A percentile compares a stretch with the other conserved stretches of the same genome.
Evolutionary conservation across 2,888 invertebrate genomes (phyloP).

Genomic region (Lithodes maja): DNA sequence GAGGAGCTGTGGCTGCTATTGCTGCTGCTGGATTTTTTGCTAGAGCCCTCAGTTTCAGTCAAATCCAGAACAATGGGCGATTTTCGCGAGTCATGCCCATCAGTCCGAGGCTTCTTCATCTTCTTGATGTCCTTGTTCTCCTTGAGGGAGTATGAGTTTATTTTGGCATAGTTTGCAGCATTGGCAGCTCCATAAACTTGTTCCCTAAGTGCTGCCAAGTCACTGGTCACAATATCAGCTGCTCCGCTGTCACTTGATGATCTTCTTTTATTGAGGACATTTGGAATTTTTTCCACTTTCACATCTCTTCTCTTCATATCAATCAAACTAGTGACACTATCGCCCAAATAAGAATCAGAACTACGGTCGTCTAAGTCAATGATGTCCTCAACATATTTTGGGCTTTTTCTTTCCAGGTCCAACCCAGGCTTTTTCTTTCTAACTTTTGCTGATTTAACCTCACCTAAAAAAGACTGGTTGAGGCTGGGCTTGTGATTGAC

Average conservation of each 20-base stretch:
- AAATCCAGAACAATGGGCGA: constrained; percentile 69
- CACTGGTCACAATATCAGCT: constrained; percentile 60
- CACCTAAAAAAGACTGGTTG: constrained; percentile 70
- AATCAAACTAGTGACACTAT: constrained; percentile 37
- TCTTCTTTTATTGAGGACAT: constrained; percentile 62
- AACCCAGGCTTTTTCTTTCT: constrained; percentile 66
- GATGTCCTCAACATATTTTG: constrained; percentile 63
- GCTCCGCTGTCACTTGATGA: constrained; percentile 64
- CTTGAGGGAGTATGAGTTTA: constrained; percentile 61
- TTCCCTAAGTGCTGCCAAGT: constrained; percentile 68
- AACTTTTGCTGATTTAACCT: constrained; percentile 69
- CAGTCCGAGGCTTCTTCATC: constrained; percentile 63
- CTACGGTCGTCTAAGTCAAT: constrained; percentile 67
- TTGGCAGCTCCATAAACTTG: constrained; percentile 69
- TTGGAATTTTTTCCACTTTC: constrained; percentile 64
- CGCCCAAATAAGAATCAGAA: constrained; percentile 46
- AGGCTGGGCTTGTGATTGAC: constrained; percentile 48
- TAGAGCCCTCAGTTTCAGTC: constrained; percentile 61
- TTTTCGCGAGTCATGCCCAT: constrained; percentile 59
- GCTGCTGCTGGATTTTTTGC: constrained; percentile 46
- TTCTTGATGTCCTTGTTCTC: constrained; percentile 67
- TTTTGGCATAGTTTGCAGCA: constrained; percentile 67
- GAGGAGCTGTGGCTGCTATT: constrained; percentile 58
- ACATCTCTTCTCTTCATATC: constrained; percentile 58
- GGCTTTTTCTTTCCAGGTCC: constrained; percentile 65